Evolutionary conservation across 2,113 vertebrate genomes (phyloP).

Genomic region (Colinus virginianus): DNA sequence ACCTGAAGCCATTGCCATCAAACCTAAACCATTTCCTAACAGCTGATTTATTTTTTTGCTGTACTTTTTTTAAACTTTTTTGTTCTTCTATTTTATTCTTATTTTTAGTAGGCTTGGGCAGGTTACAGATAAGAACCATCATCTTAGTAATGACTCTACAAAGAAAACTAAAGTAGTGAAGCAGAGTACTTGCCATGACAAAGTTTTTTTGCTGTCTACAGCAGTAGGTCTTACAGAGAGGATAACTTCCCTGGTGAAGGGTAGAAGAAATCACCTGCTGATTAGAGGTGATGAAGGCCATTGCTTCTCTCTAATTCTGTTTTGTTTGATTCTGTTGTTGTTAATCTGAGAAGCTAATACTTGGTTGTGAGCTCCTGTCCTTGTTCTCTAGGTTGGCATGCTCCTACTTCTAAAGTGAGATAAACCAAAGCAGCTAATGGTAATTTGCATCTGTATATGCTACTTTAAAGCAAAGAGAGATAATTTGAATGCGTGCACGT

Average conservation of each 20-base stretch:
- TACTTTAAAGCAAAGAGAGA: slow-evolving; percentile 36
- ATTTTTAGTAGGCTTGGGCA: background rate
- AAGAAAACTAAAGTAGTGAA: background rate
- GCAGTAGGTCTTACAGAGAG: background rate
- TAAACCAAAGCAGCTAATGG: slow-evolving; percentile 4
- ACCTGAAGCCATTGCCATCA: background rate
- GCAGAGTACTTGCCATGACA: background rate
- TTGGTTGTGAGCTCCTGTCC: background rate
- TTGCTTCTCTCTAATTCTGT: background rate
- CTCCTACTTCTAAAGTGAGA: slow-evolving; percentile 23
- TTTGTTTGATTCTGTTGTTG: slow-evolving; percentile 31
- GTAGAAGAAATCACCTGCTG: slow-evolving; percentile 14
- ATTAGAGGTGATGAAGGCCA: slow-evolving; percentile 14
- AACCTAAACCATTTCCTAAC: background rate
- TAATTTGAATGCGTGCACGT: slow-evolving; percentile 13
- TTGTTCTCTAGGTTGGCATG: background rate
- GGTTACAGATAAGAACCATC: background rate
- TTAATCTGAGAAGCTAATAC: background rate
- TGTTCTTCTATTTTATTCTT: background rate
- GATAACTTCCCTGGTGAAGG: slow-evolving; percentile 2
- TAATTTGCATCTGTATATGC: slow-evolving; percentile 45
- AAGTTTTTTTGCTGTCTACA: background rate
- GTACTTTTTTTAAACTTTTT: background rate
- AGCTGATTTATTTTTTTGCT: background rate
- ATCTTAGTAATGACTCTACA: background rate